Evolutionary conservation across 1,140 invertebrate genomes (phyloP).

Genomic region (Centruroides sculpturatus): DNA sequence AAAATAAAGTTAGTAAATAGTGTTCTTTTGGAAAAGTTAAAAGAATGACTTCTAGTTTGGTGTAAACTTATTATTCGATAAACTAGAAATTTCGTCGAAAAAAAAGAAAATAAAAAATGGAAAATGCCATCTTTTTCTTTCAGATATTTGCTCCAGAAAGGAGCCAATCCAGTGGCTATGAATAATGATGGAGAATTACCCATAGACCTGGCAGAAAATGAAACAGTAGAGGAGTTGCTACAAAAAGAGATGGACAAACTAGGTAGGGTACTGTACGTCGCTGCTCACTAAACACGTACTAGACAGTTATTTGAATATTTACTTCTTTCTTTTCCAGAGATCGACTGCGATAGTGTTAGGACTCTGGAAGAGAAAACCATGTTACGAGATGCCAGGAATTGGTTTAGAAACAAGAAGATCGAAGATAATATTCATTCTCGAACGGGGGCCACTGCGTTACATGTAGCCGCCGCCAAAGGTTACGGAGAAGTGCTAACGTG

Average conservation of each 20-base stretch:
- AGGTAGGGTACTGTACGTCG: background rate
- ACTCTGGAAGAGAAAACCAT: constrained; percentile 76
- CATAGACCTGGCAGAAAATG: constrained; percentile 79
- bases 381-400: constrained; percentile 76
- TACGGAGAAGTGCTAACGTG: constrained; percentile 78
- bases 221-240: constrained; percentile 60
- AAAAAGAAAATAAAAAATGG: no score
- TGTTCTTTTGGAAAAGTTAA: no score
- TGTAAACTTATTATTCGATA: no score
- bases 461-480: constrained; percentile 94
- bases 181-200: constrained; percentile 95
- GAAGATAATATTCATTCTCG: constrained; percentile 48
- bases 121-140: background rate
- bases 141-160: constrained; percentile 57
- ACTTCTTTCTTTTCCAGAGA: constrained; percentile 33
- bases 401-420: constrained; percentile 41
- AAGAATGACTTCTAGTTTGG: no score
- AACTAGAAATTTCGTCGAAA: no score
- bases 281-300: no score
- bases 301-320: no score
- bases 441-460: constrained; percentile 86
- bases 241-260: background rate
- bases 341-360: constrained; percentile 79
- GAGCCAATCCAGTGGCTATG: constrained; percentile 69
- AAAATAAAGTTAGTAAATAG: no score